Conservation (phyloP, 2,797 vertebrate genomes). For the Coreius guichenoti region DNA sequence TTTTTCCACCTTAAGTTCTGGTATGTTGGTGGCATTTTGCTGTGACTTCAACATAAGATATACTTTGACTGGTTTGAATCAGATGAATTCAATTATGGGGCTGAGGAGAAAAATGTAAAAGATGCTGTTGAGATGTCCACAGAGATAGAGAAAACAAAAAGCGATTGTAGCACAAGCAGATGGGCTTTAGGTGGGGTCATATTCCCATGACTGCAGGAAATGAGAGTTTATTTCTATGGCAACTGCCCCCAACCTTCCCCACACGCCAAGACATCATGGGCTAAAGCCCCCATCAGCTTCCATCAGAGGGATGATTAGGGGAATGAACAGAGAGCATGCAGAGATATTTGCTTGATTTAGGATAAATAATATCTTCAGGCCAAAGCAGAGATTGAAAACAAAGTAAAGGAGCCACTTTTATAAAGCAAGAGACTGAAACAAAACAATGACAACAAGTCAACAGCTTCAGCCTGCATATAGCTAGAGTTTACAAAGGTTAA, state of each 20-base stretch:
- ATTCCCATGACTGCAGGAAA: slow-evolving; percentile 83
- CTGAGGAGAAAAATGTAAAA: not conserved
- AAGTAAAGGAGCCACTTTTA: slow-evolving; percentile 42
- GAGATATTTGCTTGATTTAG: slow-evolving; percentile 19
- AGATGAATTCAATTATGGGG: not conserved
- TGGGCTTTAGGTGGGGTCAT: slow-evolving; percentile 71
- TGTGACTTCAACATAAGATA: not conserved
- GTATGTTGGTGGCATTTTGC: not conserved
- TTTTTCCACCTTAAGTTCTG: not conserved
- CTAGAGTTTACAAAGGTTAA: not conserved
- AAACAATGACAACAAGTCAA: slow-evolving; percentile 42
- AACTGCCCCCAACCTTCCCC: slow-evolving; percentile 55
- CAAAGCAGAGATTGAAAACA: slow-evolving; percentile 31
- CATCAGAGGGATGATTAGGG: slow-evolving; percentile 25
- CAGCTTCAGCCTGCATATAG: not conserved
- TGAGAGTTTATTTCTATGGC: slow-evolving; percentile 79
- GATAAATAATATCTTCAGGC: slow-evolving; percentile 17
- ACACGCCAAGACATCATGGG: slow-evolving; percentile 61
- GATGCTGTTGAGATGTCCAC: not conserved
- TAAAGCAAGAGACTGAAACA: slow-evolving; percentile 25
- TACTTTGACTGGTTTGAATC: not conserved
- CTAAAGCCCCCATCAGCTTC: slow-evolving; percentile 59
- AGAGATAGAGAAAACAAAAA: slow-evolving; percentile 22
- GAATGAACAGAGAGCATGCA: not conserved
- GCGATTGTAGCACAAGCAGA: slow-evolving; percentile 53